Conservation (phyloP, 2,888 invertebrate species). For the Agapostemon virescens region DNA sequence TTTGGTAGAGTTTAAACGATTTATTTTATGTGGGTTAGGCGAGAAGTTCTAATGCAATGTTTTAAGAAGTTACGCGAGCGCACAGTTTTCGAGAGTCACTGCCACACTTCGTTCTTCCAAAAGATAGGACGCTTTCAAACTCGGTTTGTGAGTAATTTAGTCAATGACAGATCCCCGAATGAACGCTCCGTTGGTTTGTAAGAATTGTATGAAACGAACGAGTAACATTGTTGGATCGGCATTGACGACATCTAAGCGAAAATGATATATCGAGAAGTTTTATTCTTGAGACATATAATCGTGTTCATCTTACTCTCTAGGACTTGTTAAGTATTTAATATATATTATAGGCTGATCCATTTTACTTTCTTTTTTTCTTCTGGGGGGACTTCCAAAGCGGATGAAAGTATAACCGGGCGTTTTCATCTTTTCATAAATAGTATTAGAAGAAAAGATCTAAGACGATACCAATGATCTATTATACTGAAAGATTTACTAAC, state of each 20-base stretch:
- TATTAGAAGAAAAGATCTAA: conserved; percentile 30
- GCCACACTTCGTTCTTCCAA: conserved; percentile 31
- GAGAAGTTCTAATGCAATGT: not conserved
- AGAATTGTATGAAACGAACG: not conserved
- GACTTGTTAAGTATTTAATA: conserved; percentile 46
- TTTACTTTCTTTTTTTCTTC: conserved; percentile 21
- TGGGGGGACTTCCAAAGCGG: conserved; percentile 10
- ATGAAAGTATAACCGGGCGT: conserved; percentile 9
- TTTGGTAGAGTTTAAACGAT: not conserved
- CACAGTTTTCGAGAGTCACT: conserved; percentile 25
- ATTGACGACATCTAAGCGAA: not conserved
- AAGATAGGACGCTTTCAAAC: conserved; percentile 11
- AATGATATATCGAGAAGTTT: conserved; percentile 49
- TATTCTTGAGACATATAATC: conserved; percentile 49
- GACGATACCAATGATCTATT: conserved; percentile 54
- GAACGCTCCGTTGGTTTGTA: not conserved
- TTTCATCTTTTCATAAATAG: conserved; percentile 16
- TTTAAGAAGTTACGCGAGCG: conserved; percentile 7
- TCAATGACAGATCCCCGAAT: conserved; percentile 17
- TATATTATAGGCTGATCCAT: conserved; percentile 32
- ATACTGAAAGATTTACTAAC: conserved; percentile 31
- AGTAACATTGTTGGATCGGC: conserved; percentile 8
- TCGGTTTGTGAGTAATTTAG: not conserved
- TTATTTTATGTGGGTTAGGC: conserved; percentile 1
- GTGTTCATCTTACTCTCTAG: conserved; percentile 48